Evolutionary conservation across 1,140 invertebrate genomes (phyloP), one percentile per base, ranked within the genome.

Genomic region (Nymphalis io): DNA sequence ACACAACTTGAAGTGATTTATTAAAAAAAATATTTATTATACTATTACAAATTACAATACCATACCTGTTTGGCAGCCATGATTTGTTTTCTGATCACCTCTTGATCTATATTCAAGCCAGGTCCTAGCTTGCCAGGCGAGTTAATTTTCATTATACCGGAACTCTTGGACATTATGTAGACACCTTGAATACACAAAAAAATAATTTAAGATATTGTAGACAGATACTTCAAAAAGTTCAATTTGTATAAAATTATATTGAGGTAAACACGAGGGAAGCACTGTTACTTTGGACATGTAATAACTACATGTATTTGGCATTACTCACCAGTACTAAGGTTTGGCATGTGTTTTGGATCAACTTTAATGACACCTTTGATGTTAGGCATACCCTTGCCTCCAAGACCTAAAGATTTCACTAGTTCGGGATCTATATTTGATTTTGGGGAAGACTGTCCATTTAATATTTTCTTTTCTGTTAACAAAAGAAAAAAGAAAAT

Each of bases 121-220:
- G 90, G 90, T 13, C 91, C 91, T n/a, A 94, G 75, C 80, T 94
- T 94, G 12, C 93, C 93, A 18, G 94, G 93, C 0, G 94, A 94
- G 78, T 94, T 94, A 16, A 95, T 87, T 80, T 94, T 94, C 81
- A 95, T 94, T 46, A 94, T 94, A 16, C 94, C 95, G 40, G 95
- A 94, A 73, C 95, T 95, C 79, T 95, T 94, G 1, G 95, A 95
- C 94, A 96, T 95, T 20, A 96, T 94, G 75, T 95, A 95, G 12
- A 95, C 94, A 70, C 94, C 94, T 73, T 92, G 87, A 67, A 48
- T 48, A 59, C 79, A 80, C 40, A 76, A 78, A 72, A 70, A 64
- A 48, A 58, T 42, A 5, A 27, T 39, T 59, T n/a, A 60, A 46
- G 40, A 40, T 51, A 46, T 20, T 33, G 27, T 33, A 33, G 27